Evolutionary conservation across 2,888 invertebrate species (phyloP).

Genomic region (Callyntrura guangdongensis): DNA sequence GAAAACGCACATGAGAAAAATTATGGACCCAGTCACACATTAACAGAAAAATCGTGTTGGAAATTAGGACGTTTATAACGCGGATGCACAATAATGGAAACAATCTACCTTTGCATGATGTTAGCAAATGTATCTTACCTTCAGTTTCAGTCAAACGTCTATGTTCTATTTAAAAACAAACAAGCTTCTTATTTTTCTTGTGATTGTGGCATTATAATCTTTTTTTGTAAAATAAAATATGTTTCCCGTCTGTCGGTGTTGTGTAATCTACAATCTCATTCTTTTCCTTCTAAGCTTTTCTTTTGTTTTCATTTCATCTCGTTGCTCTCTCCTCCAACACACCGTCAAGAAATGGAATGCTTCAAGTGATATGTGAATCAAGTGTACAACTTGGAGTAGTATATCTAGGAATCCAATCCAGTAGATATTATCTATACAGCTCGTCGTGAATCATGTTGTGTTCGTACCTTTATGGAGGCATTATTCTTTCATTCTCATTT

Average conservation of each 20-base stretch:
- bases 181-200: no score
- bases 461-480: background rate
- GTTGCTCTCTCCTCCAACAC: conserved; percentile 16
- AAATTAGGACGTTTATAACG: conserved; percentile 52
- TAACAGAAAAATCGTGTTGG: conserved; percentile 1
- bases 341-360: conserved; percentile 48
- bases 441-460: no score
- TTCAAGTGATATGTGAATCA: conserved; percentile 56
- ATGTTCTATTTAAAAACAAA: no score
- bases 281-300: conserved; percentile 46
- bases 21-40: background rate
- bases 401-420: background rate
- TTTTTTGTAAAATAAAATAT: background rate
- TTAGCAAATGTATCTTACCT: background rate
- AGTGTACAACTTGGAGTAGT: background rate
- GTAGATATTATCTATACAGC: background rate
- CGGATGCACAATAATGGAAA: background rate
- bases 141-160: no score
- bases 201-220: background rate
- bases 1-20: background rate
- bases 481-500: background rate
- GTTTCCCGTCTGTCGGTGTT: conserved; percentile 3
- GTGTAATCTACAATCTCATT: conserved; percentile 64
- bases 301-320: conserved; percentile 70
- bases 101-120: background rate